Evolutionary conservation across 2,113 vertebrate species (phyloP), one percentile per base, ranked within the genome.

Genomic region (Aegotheles bennettii): DNA sequence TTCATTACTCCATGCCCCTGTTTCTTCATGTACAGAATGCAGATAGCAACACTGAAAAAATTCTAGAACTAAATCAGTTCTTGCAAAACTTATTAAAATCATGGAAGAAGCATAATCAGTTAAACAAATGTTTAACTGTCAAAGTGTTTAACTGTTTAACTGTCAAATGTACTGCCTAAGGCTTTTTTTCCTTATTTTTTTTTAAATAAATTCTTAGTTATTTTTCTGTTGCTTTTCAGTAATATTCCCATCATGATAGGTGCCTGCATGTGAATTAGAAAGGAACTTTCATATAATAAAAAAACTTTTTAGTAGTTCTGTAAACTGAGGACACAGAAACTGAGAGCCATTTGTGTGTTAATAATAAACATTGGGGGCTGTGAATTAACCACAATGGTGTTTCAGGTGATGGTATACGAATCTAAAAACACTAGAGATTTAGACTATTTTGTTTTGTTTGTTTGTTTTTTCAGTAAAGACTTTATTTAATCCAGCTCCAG

Each of bases 401-500:
- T 90, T 84, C 63, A 85, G 31, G 38, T 82, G 33, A 36, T 48
- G 60, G 16, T 70, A 90, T 94, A 13, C 42, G 60, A 71, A 65
- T 60, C 20, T 64, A 74, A 93, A n/a, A 87, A 7, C 24, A 54
- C 8, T 40, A 80, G 35, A 79, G 31, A 79, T 80, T 64, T 78
- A 51, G 89, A 65, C 20, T 77, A 53, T 87, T 75, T 29, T 47
- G 53, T 5, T 31, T 51, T 47, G 53, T 83, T 24, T n/a, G n/a
- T n/a, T 23, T 96, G 60, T 84, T 94, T 70, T 98, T 97, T 20
- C 97, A 99, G 99, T 99, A 68, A 99, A 98, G 97, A 99, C 99
- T 45, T 96, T 99, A 95, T 99, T 99, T 97, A 99, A 99, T 97
- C 99, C 99, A 26, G 99, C 99, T 28, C 99, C 99, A 23, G 99